Conservation (phyloP, 2,113 vertebrate species). For the Aspidoscelis tigris region DNA sequence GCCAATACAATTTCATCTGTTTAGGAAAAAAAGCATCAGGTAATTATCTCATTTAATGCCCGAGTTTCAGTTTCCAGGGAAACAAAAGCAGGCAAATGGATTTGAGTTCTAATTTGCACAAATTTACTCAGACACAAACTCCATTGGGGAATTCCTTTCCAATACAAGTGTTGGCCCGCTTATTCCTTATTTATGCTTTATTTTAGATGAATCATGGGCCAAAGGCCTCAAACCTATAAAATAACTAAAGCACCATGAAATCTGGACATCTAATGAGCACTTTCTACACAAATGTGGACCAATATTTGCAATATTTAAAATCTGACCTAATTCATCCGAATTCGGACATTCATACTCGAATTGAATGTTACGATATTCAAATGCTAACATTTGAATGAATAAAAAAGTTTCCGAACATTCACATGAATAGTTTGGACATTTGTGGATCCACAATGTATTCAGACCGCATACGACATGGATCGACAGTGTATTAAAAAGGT, state of each 20-base stretch:
- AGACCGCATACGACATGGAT: too few relatives aligned
- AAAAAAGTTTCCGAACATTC: too few relatives aligned
- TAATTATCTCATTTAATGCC: neutral
- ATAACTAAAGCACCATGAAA: neutral
- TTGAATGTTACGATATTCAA: too few relatives aligned
- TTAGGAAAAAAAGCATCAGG: conserved; percentile 3
- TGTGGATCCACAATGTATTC: too few relatives aligned
- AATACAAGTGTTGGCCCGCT: neutral
- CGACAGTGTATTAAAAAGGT: too few relatives aligned
- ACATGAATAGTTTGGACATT: too few relatives aligned
- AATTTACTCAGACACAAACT: neutral
- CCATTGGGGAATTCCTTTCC: neutral
- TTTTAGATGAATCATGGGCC: neutral
- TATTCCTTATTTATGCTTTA: neutral
- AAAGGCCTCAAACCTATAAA: neutral
- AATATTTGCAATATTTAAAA: too few relatives aligned
- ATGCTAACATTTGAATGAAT: too few relatives aligned
- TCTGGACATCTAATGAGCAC: neutral
- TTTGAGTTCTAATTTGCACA: neutral
- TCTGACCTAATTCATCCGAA: too few relatives aligned
- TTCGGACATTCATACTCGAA: too few relatives aligned
- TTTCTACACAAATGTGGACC: too few relatives aligned
- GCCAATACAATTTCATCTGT: neutral
- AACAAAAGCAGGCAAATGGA: conserved; percentile 3
- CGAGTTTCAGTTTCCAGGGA: conserved; percentile 1